phyloP scores from a whole-genome alignment of 1,140 invertebrate species.

The Propsilocerus akamusi region DNA sequence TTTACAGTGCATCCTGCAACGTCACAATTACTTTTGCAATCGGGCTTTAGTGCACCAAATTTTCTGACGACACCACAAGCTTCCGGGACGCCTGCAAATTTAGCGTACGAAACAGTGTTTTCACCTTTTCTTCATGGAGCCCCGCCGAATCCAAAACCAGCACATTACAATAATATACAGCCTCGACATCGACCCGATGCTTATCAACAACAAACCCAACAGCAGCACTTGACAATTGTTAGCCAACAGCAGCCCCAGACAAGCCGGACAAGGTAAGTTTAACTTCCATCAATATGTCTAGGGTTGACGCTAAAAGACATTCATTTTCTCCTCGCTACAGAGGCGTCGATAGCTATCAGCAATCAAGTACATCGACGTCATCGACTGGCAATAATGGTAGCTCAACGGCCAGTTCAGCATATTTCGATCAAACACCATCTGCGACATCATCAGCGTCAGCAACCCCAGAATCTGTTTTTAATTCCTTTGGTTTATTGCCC shows the following conservation, averaged over 20 bases:
- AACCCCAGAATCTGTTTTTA: conserved; percentile 16
- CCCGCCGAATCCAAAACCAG: conserved; percentile 33
- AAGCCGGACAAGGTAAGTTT: background rate
- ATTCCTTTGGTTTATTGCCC: conserved; percentile 54
- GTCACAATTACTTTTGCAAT: conserved; percentile 38
- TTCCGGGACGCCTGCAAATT: conserved; percentile 12
- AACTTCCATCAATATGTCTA: background rate
- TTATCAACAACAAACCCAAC: background rate
- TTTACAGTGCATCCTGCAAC: conserved; percentile 34
- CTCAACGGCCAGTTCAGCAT: background rate
- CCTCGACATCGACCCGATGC: conserved; percentile 28
- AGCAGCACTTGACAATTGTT: conserved; percentile 12
- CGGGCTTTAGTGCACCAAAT: conserved; percentile 44
- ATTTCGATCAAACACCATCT: background rate
- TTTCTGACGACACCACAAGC: conserved; percentile 42
- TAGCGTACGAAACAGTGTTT: conserved; percentile 50
- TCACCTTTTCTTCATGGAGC: conserved; percentile 49
- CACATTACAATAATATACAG: conserved; percentile 33
- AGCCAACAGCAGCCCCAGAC: conserved; percentile 11
- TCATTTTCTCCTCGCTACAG: background rate
- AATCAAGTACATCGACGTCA: background rate
- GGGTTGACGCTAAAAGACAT: too few relatives aligned
- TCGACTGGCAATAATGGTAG: background rate
- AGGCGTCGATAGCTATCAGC: background rate
- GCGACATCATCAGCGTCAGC: background rate